These are phyloP conservation scores for Lucifuga dentata DNA, from an alignment of 2,113 vertebrate species.

Conservation along the genomic window DNA sequence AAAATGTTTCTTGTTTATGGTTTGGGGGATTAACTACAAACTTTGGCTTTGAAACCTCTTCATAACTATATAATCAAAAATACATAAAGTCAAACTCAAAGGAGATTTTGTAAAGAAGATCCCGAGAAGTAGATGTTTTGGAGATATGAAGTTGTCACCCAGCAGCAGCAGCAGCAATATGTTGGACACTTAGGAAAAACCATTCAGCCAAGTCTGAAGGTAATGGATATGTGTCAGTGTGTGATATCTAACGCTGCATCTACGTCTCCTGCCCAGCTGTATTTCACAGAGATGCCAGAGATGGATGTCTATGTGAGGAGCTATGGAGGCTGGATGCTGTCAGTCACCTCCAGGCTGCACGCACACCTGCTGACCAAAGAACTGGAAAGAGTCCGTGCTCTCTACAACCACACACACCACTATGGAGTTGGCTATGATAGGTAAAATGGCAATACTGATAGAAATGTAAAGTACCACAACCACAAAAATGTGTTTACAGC, in stretches of 20 bases:
- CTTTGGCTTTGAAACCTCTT: too few species aligned
- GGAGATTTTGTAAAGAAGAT: too few species aligned
- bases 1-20: too few species aligned
- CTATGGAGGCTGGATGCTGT: constrained; percentile 86
- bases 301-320: constrained; percentile 83
- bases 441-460: constrained; percentile 21
- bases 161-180: too few species aligned
- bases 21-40: too few species aligned
- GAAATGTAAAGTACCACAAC: too few species aligned
- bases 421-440: constrained; percentile 84
- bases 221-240: neutral
- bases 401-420: constrained; percentile 80
- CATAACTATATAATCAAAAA: too few species aligned
- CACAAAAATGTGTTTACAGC: constrained; percentile 23
- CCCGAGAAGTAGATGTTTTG: too few species aligned
- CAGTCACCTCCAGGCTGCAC: constrained; percentile 80
- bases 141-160: too few species aligned
- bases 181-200: too few species aligned
- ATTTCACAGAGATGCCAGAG: constrained; percentile 83
- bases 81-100: too few species aligned
- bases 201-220: neutral
- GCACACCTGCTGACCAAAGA: constrained; percentile 80
- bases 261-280: constrained; percentile 68
- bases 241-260: neutral
- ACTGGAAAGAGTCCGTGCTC: constrained; percentile 67